Evolutionary conservation across 2,888 invertebrate species (phyloP).

Genomic region (Malthinus flaveolus): DNA sequence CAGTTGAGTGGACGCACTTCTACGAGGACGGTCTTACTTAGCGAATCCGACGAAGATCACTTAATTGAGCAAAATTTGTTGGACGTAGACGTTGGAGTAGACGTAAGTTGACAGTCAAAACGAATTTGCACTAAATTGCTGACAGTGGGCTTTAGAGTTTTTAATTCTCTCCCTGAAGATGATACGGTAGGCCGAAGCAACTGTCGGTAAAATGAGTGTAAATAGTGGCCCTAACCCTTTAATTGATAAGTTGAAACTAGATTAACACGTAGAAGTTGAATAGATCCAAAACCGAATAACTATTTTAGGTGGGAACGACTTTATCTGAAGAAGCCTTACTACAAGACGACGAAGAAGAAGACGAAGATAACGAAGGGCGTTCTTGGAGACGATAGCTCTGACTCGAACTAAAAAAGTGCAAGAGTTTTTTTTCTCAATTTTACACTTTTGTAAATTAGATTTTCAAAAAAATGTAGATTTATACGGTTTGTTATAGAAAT

Average conservation of each 20-base stretch:
- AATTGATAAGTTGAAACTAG: constrained; percentile 33
- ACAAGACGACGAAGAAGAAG: constrained; percentile 84
- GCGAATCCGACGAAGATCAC: constrained; percentile 54
- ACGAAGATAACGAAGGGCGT: constrained; percentile 80
- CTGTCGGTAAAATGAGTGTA: too few relatives aligned
- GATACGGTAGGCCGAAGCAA: too few relatives aligned
- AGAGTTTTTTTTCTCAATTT: constrained; percentile 16
- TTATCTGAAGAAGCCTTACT: constrained; percentile 69
- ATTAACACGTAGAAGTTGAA: too few relatives aligned
- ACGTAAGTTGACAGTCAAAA: constrained; percentile 41
- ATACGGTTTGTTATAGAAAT: not conserved
- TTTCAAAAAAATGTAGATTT: constrained; percentile 7
- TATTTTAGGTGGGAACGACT: constrained; percentile 48
- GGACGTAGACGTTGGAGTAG: constrained; percentile 54
- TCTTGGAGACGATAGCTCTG: constrained; percentile 84
- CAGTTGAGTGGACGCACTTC: constrained; percentile 42
- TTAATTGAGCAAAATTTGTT: constrained; percentile 50
- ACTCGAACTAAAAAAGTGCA: constrained; percentile 11
- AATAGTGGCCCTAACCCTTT: too few relatives aligned
- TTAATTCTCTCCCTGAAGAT: too few relatives aligned
- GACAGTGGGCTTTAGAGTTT: too few relatives aligned
- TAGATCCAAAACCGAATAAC: constrained; percentile 8
- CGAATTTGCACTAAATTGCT: too few relatives aligned
- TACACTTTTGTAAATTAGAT: constrained; percentile 27
- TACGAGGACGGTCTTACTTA: constrained; percentile 47